Evolutionary conservation across 2,888 invertebrate species (phyloP).

Genomic region (Drosophila leonis): DNA sequence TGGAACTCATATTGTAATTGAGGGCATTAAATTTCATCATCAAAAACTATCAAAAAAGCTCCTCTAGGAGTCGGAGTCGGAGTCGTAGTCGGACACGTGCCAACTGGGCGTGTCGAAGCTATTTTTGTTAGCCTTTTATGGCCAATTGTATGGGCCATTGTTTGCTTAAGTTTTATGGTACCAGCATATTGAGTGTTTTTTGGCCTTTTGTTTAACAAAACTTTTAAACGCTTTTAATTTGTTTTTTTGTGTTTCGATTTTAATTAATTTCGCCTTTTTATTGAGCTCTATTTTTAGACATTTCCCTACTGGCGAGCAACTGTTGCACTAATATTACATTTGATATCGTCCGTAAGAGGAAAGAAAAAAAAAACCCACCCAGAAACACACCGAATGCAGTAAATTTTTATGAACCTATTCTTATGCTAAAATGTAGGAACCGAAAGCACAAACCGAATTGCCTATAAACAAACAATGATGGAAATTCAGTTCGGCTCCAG

Average conservation of each 20-base stretch:
- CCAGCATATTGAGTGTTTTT: constrained; percentile 43
- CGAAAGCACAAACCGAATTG: constrained; percentile 47
- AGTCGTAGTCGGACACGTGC: constrained; percentile 38
- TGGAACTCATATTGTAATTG: constrained; percentile 50
- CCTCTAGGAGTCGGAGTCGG: constrained; percentile 13
- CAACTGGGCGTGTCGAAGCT: constrained; percentile 53
- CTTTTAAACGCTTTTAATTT: constrained; percentile 56
- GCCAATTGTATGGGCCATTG: constrained; percentile 61
- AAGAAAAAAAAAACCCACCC: constrained; percentile 51
- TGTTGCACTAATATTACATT: constrained; percentile 42
- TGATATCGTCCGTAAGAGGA: constrained; percentile 14
- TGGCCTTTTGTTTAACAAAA: constrained; percentile 48
- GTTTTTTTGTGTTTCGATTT: constrained; percentile 29
- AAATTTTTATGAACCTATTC: constrained; percentile 71
- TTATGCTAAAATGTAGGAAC: constrained; percentile 69
- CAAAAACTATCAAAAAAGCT: constrained; percentile 34
- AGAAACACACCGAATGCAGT: constrained; percentile 55
- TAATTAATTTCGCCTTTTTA: constrained; percentile 62
- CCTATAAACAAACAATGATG: constrained; percentile 75
- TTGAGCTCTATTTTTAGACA: constrained; percentile 32
- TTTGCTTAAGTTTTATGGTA: constrained; percentile 40
- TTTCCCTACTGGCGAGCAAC: constrained; percentile 34
- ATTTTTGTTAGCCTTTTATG: constrained; percentile 34
- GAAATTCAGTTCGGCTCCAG: constrained; percentile 51
- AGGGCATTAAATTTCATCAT: constrained; percentile 52